Evolutionary conservation across 2,113 vertebrate species (phyloP), one percentile per base, ranked within the genome.

Genomic region (Pygoscelis adeliae): DNA sequence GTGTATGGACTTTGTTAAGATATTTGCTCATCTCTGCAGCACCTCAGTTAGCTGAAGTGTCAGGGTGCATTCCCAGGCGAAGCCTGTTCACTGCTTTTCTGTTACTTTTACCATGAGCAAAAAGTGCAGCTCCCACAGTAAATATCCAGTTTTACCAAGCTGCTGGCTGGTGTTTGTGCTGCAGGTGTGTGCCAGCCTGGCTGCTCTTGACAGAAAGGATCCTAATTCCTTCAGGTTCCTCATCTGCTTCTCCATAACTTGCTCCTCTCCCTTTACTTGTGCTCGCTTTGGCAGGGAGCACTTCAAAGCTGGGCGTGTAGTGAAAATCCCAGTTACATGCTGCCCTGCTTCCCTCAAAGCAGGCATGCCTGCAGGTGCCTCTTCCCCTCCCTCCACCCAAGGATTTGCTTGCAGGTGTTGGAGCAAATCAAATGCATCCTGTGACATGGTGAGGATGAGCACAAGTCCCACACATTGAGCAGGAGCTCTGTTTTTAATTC

Each of bases 1-100:
- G 42, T 0, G 2, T 17, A 1, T 21, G 38, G 65, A 1, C 18
- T 82, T 22, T 18, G 11, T 38, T 15, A 8, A 4, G 27, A 4
- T 14, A 4, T 17, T 34, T 56, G 27, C 29, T 49, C 29, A 1
- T 50, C 47, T 53, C 30, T 30, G 29, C 42, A 70, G 73, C 38
- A 21, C 26, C 50, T 53, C 69, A 23, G 30, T 18, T 3, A 66
- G 65, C 44, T 55, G 70, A 32, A 27, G n/a, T 19, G 19, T 8
- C 11, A 14, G 29, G 55, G 16, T 26, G 16, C 1, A 1, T 10
- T 47, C n/a, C 59, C 72, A 66, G 42, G 15, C 15, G 40, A 55
- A 77, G 53, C 14, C 12, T 66, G 4, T 13, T 72, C 27, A 0
- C 38, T 70, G 63, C 15, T 89, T 42, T 70, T 50, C 70, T 71